Evolutionary conservation across 2,113 vertebrate species (phyloP).

Genomic region (Numenius arquata): DNA sequence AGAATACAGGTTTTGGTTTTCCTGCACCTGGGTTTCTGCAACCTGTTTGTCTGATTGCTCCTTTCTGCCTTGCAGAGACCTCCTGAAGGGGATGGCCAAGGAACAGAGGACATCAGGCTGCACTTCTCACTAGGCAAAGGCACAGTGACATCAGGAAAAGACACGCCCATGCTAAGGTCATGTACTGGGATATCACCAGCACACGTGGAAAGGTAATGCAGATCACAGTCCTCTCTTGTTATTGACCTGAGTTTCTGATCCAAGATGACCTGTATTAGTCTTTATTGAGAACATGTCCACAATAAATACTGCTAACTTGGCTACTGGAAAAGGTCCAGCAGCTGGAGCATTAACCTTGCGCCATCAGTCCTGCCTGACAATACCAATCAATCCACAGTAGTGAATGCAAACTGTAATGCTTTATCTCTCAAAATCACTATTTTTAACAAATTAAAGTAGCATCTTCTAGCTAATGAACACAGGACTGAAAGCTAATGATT

Average conservation of each 20-base stretch:
- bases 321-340: background rate
- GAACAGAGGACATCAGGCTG: background rate
- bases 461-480: background rate
- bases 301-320: background rate
- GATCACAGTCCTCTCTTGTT: background rate
- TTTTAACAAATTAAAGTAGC: background rate
- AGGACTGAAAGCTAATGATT: background rate
- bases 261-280: background rate
- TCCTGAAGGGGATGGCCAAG: background rate
- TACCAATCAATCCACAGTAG: background rate
- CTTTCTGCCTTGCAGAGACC: background rate
- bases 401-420: background rate
- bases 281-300: background rate
- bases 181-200: background rate
- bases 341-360: background rate
- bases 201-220: background rate
- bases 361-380: background rate
- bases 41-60: background rate
- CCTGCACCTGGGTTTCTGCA: background rate
- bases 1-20: background rate
- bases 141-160: background rate
- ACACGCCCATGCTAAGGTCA: accelerated
- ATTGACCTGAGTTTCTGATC: background rate
- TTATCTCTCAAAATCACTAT: background rate
- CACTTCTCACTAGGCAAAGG: background rate